Evolutionary conservation across 2,888 invertebrate species (phyloP).

Genomic region (Dasysyrphus tricinctus): DNA sequence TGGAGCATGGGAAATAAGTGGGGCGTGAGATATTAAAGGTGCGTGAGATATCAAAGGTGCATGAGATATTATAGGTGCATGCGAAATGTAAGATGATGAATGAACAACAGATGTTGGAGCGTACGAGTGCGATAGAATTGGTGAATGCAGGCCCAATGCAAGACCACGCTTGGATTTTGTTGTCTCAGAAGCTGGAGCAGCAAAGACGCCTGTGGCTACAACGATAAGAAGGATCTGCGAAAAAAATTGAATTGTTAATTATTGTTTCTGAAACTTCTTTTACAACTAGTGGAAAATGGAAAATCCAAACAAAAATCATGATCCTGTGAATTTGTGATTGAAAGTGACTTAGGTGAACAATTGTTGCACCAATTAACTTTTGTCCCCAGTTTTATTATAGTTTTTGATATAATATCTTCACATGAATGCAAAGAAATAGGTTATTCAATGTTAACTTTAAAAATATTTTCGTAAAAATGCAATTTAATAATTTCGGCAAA

Average conservation of each 20-base stretch:
- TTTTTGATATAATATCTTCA: no score
- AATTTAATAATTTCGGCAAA: no score
- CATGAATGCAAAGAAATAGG: no score
- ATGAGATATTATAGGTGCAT: slow-evolving; percentile 77
- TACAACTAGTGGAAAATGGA: no score
- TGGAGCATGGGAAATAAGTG: slow-evolving; percentile 43
- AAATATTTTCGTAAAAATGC: no score
- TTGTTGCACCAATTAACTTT: no score
- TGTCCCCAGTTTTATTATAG: no score
- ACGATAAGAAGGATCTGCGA: slow-evolving; percentile 60
- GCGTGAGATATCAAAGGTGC: slow-evolving; percentile 77
- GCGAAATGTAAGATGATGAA: slow-evolving; percentile 53
- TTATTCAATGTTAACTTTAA: no score
- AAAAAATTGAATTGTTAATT: background rate
- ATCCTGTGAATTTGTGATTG: no score
- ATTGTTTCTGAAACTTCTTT: background rate
- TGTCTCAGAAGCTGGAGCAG: slow-evolving; percentile 78
- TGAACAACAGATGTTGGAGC: slow-evolving; percentile 74
- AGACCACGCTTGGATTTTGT: slow-evolving; percentile 80
- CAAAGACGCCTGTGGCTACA: slow-evolving; percentile 73
- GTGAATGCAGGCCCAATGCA: slow-evolving; percentile 79
- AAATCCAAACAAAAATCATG: no score
- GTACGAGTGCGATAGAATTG: slow-evolving; percentile 79
- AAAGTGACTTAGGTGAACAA: no score
- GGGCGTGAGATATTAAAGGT: slow-evolving; percentile 54